Evolutionary conservation across 2,888 invertebrate species (phyloP), one percentile per base, ranked within the genome.

Genomic region (Drepana falcataria): DNA sequence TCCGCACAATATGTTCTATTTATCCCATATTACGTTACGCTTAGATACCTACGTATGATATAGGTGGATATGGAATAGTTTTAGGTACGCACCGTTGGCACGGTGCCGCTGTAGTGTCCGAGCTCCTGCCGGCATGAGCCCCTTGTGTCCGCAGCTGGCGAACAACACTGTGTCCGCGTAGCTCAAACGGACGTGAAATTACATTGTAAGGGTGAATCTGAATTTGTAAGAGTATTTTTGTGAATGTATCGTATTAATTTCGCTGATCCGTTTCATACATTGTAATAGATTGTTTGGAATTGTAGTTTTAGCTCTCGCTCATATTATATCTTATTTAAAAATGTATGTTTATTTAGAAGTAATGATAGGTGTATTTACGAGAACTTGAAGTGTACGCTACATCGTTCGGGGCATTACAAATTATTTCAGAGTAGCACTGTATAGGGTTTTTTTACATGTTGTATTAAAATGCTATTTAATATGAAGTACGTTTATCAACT

Each of bases 171-270:
- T 57, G 54, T 53, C 53, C 58, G 79, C 66, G 76, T 81, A 82
- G 85, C 85, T 85, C 83, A 82, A 84, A 83, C 75, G 73, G 72
- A 81, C 81, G 78, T 81, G 72, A 79, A 73, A 74, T 76, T 74
- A 77, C 77, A 73, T 70, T 69, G 66, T 78, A 79, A 79, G 80
- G 75, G 81, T 82, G 81, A 85, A 85, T 85, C 84, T 86, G 85
- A 85, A 86, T 86, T 86, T 85, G 79, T 84, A 80, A 77, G 69
- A 73, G 69, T 79, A 75, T 73, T 81, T 76, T 81, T 81, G 78
- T 80, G 78, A 79, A 77, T 74, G 64, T 76, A 75, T 73, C 64
- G 71, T 79, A 75, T 81, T 80, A 78, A 81, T 79, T 83, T 80
- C 70, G 72, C 79, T 72, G 74, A 79, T 83, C 71, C 59, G 59